phyloP scores from a whole-genome alignment of 1,140 invertebrate species.

The Orius insidiosus region DNA sequence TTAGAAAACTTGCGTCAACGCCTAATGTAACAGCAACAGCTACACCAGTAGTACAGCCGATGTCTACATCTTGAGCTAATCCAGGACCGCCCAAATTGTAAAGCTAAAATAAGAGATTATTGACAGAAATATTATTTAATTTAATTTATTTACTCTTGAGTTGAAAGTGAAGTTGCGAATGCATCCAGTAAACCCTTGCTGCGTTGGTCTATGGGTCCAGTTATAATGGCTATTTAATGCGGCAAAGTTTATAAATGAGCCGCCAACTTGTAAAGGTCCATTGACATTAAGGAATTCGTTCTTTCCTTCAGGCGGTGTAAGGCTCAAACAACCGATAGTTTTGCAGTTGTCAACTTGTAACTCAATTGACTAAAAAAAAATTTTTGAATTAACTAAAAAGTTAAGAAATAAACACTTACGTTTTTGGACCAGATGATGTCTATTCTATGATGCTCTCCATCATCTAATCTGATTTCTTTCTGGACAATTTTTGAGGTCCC shows the following conservation, averaged over 20 bases:
- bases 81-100: conserved; percentile 61
- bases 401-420: conserved; percentile 24
- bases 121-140: neutral
- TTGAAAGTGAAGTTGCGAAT: conserved; percentile 72
- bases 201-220: conserved; percentile 46
- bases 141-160: conserved; percentile 34
- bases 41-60: conserved; percentile 46
- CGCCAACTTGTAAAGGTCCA: conserved; percentile 72
- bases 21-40: conserved; percentile 58
- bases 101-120: conserved; percentile 29
- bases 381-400: neutral
- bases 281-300: conserved; percentile 76
- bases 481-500: conserved; percentile 55
- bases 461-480: conserved; percentile 51
- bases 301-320: conserved; percentile 45
- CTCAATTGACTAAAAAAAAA: conserved; percentile 37
- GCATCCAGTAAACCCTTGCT: conserved; percentile 60
- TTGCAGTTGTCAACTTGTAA: conserved; percentile 61
- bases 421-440: conserved; percentile 56
- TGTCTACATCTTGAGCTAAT: conserved; percentile 42
- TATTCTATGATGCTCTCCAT: conserved; percentile 63
- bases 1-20: conserved; percentile 64
- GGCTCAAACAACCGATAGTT: conserved; percentile 47
- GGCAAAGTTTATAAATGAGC: conserved; percentile 43
- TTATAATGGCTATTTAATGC: conserved; percentile 32